Conservation (phyloP, 1,140 invertebrate genomes). For the Zaprionus gabonicus region DNA sequence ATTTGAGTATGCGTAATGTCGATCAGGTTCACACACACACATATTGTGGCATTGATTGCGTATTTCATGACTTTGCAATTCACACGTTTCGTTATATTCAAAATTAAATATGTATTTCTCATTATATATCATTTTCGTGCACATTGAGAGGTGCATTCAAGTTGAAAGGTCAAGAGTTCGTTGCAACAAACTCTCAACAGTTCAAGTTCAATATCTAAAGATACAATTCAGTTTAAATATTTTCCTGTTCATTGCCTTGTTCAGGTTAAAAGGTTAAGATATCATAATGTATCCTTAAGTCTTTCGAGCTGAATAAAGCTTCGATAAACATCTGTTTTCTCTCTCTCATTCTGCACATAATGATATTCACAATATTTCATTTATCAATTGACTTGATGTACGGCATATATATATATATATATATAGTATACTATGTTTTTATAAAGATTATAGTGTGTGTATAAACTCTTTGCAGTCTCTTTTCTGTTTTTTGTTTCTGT, state of each 20-base stretch:
- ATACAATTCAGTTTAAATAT: not conserved
- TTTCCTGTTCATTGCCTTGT: not conserved
- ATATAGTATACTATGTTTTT: conserved; percentile 2
- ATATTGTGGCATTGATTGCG: conserved; percentile 38
- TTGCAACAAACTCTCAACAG: not conserved
- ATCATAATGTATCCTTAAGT: not conserved
- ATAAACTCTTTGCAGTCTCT: conserved; percentile 67
- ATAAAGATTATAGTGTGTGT: conserved; percentile 18
- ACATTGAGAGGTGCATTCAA: not conserved
- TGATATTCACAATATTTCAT: conserved; percentile 40
- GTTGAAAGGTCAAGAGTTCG: conserved; percentile 3
- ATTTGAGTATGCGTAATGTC: conserved; percentile 57
- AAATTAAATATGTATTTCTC: conserved; percentile 17
- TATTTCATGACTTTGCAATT: conserved; percentile 66
- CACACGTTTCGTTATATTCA: conserved; percentile 18
- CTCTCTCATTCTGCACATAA: conserved; percentile 29
- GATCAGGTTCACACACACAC: conserved; percentile 35
- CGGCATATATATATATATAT: conserved; percentile 14
- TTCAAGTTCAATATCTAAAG: not conserved
- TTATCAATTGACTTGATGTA: conserved; percentile 28
- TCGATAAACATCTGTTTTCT: conserved; percentile 1
- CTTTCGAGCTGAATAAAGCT: not conserved
- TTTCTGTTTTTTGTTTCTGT: conserved; percentile 32
- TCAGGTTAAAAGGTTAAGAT: not conserved
- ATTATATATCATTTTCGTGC: not conserved